Evolutionary conservation across 2,113 vertebrate species (phyloP).

Genomic region (Sorex fumeus): DNA sequence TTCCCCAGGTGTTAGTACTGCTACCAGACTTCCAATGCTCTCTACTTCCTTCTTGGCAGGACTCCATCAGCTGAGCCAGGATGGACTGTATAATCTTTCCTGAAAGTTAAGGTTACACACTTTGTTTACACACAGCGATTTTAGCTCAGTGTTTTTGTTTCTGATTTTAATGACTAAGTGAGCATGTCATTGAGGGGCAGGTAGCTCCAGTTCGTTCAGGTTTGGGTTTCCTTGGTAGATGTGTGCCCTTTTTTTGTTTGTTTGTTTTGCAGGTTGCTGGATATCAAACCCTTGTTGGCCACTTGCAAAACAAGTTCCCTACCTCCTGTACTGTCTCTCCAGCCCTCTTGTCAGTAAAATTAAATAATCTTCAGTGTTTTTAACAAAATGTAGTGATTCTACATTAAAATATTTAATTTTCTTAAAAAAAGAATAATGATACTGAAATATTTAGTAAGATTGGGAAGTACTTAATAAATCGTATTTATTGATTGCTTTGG

Average conservation of each 20-base stretch:
- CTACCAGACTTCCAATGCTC: not conserved
- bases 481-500: not conserved
- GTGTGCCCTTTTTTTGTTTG: not conserved
- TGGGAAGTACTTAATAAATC: constrained; percentile 1
- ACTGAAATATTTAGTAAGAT: not conserved
- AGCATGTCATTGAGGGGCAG: not conserved
- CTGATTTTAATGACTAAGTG: not conserved
- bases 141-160: not conserved
- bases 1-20: not conserved
- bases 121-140: not conserved
- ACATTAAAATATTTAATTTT: too few relatives aligned
- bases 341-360: not conserved
- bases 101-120: not conserved
- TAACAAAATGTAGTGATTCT: not conserved
- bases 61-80: not conserved
- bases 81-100: not conserved
- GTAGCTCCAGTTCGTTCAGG: not conserved
- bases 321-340: too few relatives aligned
- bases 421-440: not conserved
- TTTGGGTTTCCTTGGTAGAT: not conserved
- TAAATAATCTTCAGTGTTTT: not conserved
- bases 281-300: too few relatives aligned
- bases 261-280: not conserved
- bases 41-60: not conserved
- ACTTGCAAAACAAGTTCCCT: too few relatives aligned